Evolutionary conservation across 1,140 invertebrate species (phyloP).

Genomic region (Grapholita molesta): DNA sequence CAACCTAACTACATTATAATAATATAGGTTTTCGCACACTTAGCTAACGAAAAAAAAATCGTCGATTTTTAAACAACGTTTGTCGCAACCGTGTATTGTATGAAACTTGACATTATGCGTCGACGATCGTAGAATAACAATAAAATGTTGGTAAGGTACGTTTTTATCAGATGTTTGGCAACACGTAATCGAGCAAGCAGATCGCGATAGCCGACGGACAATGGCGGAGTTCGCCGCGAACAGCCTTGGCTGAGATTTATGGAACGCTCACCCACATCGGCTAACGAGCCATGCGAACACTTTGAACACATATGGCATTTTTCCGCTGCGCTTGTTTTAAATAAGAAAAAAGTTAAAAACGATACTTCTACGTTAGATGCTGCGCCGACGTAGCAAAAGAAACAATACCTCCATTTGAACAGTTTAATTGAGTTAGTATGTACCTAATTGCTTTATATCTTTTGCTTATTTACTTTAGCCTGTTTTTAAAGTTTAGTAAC

Average conservation of each 20-base stretch:
- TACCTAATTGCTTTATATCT: no score
- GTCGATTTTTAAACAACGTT: background rate
- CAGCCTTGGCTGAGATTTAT: background rate
- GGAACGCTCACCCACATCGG: background rate
- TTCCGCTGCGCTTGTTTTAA: background rate
- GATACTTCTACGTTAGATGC: no score
- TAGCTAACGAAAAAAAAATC: background rate
- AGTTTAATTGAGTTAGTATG: no score
- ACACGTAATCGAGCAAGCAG: background rate
- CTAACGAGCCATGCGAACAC: background rate
- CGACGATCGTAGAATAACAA: background rate
- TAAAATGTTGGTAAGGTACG: background rate
- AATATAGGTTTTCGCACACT: no score
- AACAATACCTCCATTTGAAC: no score
- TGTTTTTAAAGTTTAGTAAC: no score
- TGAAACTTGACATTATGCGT: background rate
- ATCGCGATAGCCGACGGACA: background rate
- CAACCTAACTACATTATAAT: background rate
- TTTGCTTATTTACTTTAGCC: no score
- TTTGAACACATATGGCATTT: background rate
- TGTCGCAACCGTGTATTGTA: background rate
- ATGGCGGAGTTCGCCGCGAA: background rate
- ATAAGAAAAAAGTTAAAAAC: no score
- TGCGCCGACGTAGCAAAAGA: no score
- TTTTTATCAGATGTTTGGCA: background rate